A percentile compares a stretch with the other conserved stretches of the same genome.
Conservation (phyloP, 2,888 invertebrate species). For the Mylabris sibirica region DNA sequence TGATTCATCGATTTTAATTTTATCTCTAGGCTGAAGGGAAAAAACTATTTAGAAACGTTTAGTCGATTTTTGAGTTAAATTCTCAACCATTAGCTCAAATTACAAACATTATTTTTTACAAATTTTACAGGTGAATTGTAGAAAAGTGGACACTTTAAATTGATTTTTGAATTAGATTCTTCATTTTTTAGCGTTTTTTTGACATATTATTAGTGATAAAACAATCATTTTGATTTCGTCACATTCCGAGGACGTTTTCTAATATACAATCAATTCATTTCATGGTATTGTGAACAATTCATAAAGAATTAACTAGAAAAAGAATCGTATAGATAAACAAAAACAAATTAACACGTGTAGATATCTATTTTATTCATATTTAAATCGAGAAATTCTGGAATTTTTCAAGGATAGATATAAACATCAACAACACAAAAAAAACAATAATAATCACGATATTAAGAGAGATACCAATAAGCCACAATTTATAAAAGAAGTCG, state of each 20-base stretch:
- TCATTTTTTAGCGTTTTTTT: too few relatives aligned
- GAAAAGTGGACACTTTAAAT: too few relatives aligned
- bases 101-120: too few relatives aligned
- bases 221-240: not conserved
- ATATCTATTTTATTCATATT: not conserved
- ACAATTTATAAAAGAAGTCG: not conserved
- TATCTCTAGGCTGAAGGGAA: too few relatives aligned
- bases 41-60: too few relatives aligned
- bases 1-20: too few relatives aligned
- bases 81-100: too few relatives aligned
- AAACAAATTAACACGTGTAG: constrained; percentile 1
- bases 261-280: constrained; percentile 1
- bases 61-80: too few relatives aligned
- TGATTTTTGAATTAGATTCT: too few relatives aligned
- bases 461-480: not conserved
- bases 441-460: not conserved
- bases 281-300: constrained; percentile 3
- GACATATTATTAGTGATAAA: too few relatives aligned
- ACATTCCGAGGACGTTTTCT: not conserved
- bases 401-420: not conserved
- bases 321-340: not conserved
- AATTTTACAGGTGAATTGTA: too few relatives aligned
- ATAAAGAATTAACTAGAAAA: not conserved
- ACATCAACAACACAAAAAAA: too few relatives aligned
- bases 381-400: not conserved